Evolutionary conservation across 2,888 invertebrate genomes (phyloP), one percentile per base, ranked within the genome.

Genomic region (Caenorhabditis sp.): DNA sequence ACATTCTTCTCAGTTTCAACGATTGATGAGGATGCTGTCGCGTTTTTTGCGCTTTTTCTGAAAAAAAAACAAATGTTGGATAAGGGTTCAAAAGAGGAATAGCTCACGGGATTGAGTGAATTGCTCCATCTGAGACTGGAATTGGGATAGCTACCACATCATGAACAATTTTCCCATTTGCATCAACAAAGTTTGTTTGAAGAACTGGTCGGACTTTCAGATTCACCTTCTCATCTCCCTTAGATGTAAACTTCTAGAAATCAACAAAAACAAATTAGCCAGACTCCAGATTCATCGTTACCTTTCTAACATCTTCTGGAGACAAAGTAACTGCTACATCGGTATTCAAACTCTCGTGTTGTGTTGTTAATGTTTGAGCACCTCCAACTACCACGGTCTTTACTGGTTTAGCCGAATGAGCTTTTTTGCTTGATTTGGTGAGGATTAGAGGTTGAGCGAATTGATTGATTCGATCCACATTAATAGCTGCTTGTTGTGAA

Each of bases 131-230:
- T 70, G 82, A 67, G n/a, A 85, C 80, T 25, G 80, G 73, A 52
- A 85, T 84, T 14, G 84, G 85, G n/a, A 85, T 77, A 5, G 77
- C 69, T 23, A 77, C 78, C 8, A 85, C 80, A 31, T 84, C 79
- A n/a, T 83, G 74, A 53, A 83, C 77, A 10, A 85, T 74, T 20
- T 80, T 77, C 5, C 85, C 85, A 43, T 82, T 82, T 12, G 82
- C 81, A 63, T 85, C 85, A 20, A 85, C 84, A 25, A 85, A 82
- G 60, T 85, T 85, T 17, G 85, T 85, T 38, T 80, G 83, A 26
- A 85, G 73, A 25, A 81, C 59, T 50, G 85, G 81, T 57, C 82
- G 82, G 21, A 85, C 82, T 26, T 80, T 84, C 62, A 81, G 81
- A 53, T 85, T 81, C 38, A 73, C 77, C 36, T 78, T 76, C 8